Evolutionary conservation across 2,888 invertebrate genomes (phyloP).

Genomic region (Horisme vitalbata): DNA sequence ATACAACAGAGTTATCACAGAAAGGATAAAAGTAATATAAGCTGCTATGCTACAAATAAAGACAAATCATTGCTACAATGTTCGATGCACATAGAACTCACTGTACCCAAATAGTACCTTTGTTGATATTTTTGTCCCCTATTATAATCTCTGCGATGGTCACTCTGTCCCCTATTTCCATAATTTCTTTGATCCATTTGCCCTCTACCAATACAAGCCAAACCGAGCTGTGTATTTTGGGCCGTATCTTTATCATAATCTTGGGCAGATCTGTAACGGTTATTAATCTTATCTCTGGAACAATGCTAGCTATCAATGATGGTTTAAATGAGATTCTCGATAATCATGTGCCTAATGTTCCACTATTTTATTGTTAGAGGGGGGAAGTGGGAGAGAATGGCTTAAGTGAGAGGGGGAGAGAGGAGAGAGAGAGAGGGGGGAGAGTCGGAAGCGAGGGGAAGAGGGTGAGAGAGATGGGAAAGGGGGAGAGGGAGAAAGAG

Average conservation of each 20-base stretch:
- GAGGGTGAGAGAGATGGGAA: too few relatives aligned
- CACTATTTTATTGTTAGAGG: too few relatives aligned
- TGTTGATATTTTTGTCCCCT: conserved; percentile 52
- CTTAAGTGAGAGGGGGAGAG: too few relatives aligned
- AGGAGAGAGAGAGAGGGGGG: too few relatives aligned
- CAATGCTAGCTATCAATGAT: too few relatives aligned
- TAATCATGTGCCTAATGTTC: too few relatives aligned
- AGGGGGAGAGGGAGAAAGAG: too few relatives aligned
- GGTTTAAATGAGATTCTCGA: too few relatives aligned
- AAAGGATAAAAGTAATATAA: too few relatives aligned
- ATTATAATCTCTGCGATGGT: neutral
- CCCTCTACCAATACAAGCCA: conserved; percentile 15
- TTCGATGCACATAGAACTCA: conserved; percentile 4
- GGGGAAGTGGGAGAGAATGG: too few relatives aligned
- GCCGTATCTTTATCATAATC: conserved; percentile 1
- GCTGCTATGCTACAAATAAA: neutral
- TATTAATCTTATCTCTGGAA: neutral
- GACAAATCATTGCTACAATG: neutral
- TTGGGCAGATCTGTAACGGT: conserved; percentile 7
- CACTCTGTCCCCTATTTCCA: neutral
- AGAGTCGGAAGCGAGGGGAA: too few relatives aligned
- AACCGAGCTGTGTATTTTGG: conserved; percentile 48
- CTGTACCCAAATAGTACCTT: conserved; percentile 49
- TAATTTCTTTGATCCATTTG: neutral
- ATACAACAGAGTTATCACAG: too few relatives aligned